A percentile compares a stretch with the other conserved stretches of the same genome.
These are phyloP conservation scores for Garrulus glandarius DNA, from an alignment of 2,797 vertebrate genomes.

Conservation along the genomic window DNA sequence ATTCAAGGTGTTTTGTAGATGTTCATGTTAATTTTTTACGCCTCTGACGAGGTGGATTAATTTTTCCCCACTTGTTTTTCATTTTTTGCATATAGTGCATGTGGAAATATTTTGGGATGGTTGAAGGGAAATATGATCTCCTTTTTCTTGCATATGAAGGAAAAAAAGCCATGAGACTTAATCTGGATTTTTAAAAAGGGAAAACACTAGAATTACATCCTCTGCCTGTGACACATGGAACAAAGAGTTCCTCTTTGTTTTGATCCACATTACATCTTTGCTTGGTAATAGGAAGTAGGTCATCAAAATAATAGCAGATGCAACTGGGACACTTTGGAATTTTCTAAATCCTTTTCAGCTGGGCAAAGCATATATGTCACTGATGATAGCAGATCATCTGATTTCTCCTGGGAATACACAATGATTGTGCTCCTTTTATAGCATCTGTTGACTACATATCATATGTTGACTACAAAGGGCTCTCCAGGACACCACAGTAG, in stretches of 20 bases:
- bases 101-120: neutral
- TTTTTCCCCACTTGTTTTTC: neutral
- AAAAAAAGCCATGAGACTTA: neutral
- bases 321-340: neutral
- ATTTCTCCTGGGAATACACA: neutral
- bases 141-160: neutral
- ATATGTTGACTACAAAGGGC: neutral
- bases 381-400: neutral
- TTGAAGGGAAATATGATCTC: neutral
- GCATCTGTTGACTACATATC: neutral
- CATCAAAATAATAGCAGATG: constrained; percentile 6
- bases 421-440: neutral
- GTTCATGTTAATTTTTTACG: neutral
- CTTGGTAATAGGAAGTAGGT: neutral
- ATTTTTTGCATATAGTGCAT: neutral
- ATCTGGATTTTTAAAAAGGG: neutral
- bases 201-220: neutral
- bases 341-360: constrained; percentile 6
- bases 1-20: neutral
- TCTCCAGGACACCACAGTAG: neutral
- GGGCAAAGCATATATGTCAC: neutral
- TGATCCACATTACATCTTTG: neutral
- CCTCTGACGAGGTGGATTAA: neutral
- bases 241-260: neutral
- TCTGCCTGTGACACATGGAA: neutral